Evolutionary conservation across 2,113 vertebrate species (phyloP), one percentile per base, ranked within the genome.

Genomic region (Amblyopsis rosae): DNA sequence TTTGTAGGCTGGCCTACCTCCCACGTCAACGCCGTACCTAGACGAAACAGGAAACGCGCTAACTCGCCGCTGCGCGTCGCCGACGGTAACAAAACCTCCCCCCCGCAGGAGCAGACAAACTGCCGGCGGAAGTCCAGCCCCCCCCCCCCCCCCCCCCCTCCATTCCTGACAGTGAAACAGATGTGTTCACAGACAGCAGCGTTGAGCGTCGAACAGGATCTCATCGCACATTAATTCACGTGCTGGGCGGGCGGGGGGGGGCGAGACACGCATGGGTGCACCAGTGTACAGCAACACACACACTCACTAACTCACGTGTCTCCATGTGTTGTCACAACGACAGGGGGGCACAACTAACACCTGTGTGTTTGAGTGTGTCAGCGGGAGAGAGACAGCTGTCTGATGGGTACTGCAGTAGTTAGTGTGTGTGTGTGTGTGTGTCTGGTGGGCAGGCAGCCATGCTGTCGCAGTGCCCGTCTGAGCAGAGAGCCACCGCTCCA

Each of bases 401-500:
- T 88, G 79, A 85, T 85, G 79, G 69, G 61, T 48, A n/a, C 55
- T 6, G 17, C 56, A 6, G 11, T 19, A 8, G 17, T 19, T 10
- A 11, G 56, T 59, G 57, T 59, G 57, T 32, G 57, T 13, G 26
- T 13, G 17, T 32, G 62, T 35, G 49, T 53, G 62, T 65, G 57
- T 12, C 19, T 33, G 56, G 19, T 19, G 19, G 19, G 19, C 19
- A 19, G 19, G 19, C 19, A 19, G 19, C 19, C 19, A 1, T 19
- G 19, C 19, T 58, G 56, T 33, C 17, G 35, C 47, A 67, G 67
- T 80, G 17, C 0, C 2, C 58, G 69, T 79, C 78, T 78, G 73
- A 81, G 88, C 80, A 71, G 68, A 83, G 85, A 72, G 78, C 81
- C 77, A 77, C 84, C 82, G 74, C 57, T 65, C 62, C 35, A 46